These are phyloP conservation scores for Emydocephalus ijimae DNA, from an alignment of 2,113 vertebrate species.

Conservation along the genomic window DNA sequence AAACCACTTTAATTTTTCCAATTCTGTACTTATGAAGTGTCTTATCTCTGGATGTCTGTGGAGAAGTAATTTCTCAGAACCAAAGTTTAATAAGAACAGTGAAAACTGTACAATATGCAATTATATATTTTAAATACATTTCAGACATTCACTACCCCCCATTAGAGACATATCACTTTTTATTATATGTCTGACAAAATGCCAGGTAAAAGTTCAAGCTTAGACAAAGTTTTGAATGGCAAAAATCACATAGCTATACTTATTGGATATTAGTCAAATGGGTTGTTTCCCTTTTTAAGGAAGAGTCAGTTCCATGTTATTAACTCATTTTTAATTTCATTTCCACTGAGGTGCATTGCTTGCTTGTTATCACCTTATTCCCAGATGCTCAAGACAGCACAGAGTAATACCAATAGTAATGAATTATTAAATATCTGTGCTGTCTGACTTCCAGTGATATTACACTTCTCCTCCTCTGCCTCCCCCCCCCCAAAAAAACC, in stretches of 20 bases:
- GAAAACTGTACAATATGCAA: constrained; percentile 35
- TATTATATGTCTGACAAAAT: background rate
- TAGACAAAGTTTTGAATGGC: background rate
- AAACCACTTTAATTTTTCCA: constrained; percentile 49
- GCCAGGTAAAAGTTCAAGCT: background rate
- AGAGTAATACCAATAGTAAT: background rate
- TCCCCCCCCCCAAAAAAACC: background rate
- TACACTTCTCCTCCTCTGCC: background rate
- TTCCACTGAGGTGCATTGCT: background rate
- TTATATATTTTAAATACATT: constrained; percentile 28
- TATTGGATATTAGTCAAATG: background rate
- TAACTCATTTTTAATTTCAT: background rate
- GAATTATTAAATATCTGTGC: background rate
- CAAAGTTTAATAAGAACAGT: constrained; percentile 1
- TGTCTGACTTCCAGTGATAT: background rate
- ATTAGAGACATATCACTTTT: constrained; percentile 32
- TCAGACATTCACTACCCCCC: constrained; percentile 40
- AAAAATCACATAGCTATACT: background rate
- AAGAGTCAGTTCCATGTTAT: background rate
- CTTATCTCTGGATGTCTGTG: constrained; percentile 56
- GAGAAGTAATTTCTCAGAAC: constrained; percentile 52
- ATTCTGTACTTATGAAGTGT: constrained; percentile 55
- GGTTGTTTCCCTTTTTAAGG: background rate
- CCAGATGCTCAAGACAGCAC: background rate
- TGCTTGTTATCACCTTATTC: background rate